Base-by-base conservation (phyloP, 2,113 vertebrate genomes). In the Eulacestoma nigropectus region DNA sequence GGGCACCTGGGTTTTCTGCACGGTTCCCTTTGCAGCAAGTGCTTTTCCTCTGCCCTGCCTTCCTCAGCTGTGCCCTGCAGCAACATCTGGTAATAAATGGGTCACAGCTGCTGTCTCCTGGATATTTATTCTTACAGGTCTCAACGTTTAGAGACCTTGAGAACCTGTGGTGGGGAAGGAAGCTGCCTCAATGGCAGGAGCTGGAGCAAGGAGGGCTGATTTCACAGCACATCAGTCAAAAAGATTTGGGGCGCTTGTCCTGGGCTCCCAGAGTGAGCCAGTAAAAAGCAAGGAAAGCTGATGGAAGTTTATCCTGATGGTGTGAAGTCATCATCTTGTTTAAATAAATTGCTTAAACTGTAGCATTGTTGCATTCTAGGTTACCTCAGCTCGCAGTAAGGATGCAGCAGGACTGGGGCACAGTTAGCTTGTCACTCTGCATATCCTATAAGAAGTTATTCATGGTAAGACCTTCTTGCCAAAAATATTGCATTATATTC, bases 31-130 rank as follows among this genome's bases (percentile, higher is more conserved):
- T 89, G 53, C 33, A 56, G 52, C 69, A 84, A 89, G 74, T 37
- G 63, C 82, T 93, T 64, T 85, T 90, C 33, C 89, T 90, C 41
- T 95, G 84, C 83, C 73, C 87, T 94, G 77, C n/a, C 84, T 30
- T 83, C 92, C 72, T 92, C 95, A 94, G n/a, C 89, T 74, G 92
- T 92, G 90, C 95, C 95, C 95, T 76, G 90, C 92, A 95, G 95
- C 95, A 88, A n/a, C 96, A 90, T 97, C 95, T 33, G 1, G 79
- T 92, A 84, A 85, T 92, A 98, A 98, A 93, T 97, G 96, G 97
- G 97, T 97, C 95, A 92, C 94, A 33, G 21, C 96, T 91, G 91
- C 95, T 94, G 46, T 88, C 92, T 52, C 81, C 86, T 94, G 93
- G 93, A 94, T 96, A 70, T 94, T 92, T 90, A 70, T 97, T 96